A percentile compares a stretch with the other conserved stretches of the same genome.
phyloP scores from a whole-genome alignment of 2,888 invertebrate species.

The Caenorhabditis sp. region DNA sequence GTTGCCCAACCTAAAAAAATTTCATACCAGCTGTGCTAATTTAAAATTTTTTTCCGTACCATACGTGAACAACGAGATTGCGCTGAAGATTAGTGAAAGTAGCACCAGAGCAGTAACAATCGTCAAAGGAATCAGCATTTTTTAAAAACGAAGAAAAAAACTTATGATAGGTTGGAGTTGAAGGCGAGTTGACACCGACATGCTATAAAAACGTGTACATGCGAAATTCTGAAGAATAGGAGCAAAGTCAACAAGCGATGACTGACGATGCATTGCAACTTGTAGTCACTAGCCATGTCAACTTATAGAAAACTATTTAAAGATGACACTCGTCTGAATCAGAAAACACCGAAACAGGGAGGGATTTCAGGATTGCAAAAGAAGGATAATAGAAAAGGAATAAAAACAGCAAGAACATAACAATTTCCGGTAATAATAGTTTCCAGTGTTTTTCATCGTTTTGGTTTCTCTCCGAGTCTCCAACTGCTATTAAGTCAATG shows the following conservation, averaged over 20 bases:
- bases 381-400: no score
- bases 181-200: conserved; percentile 15
- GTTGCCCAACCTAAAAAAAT: conserved; percentile 37
- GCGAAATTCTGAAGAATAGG: conserved; percentile 37
- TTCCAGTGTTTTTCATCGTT: no score
- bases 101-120: conserved; percentile 38
- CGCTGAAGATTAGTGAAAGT: conserved; percentile 42
- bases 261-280: neutral
- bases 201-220: conserved; percentile 33
- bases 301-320: conserved; percentile 22
- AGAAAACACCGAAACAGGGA: no score
- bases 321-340: conserved; percentile 6
- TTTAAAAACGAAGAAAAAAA: neutral
- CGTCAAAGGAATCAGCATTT: conserved; percentile 37
- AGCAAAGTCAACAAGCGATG: conserved; percentile 59
- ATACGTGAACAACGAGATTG: conserved; percentile 41
- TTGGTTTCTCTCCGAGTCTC: no score
- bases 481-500: no score
- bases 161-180: conserved; percentile 10
- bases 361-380: no score
- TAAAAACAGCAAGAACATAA: no score
- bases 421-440: no score
- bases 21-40: neutral
- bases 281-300: conserved; percentile 22
- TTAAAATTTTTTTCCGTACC: conserved; percentile 16